A percentile compares a stretch with the other conserved stretches of the same genome.
phyloP scores from a whole-genome alignment of 2,113 vertebrate species.

The Edolisoma coerulescens region DNA sequence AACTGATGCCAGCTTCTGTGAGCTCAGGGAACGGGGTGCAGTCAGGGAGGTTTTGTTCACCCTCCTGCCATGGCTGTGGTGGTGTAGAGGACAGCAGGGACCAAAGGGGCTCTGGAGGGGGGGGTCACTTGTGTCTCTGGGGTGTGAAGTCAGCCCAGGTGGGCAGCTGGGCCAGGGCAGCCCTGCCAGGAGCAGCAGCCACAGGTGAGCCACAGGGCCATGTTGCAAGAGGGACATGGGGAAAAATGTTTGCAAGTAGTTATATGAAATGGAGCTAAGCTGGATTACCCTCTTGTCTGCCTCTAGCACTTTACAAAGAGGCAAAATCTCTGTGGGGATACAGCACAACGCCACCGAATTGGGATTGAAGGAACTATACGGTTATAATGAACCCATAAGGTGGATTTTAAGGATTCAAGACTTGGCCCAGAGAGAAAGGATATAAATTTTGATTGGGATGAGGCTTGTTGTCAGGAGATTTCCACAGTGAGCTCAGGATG shows the following conservation, averaged over 20 bases:
- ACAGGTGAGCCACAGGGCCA: neutral
- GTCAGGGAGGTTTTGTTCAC: neutral
- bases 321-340: neutral
- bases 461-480: neutral
- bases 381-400: neutral
- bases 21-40: neutral
- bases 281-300: neutral
- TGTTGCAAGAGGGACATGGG: neutral
- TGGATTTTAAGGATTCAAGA: neutral
- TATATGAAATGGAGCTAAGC: neutral
- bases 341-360: neutral
- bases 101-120: accelerated
- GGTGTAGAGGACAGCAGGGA: neutral
- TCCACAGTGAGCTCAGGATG: neutral
- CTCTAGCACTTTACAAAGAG: neutral
- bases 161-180: neutral
- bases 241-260: neutral
- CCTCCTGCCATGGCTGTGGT: accelerated
- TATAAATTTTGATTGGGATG: neutral
- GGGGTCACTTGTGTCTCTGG: accelerated
- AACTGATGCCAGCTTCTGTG: neutral
- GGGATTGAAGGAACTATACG: neutral
- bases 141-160: neutral
- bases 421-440: neutral
- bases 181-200: neutral